A percentile compares a stretch with the other conserved stretches of the same genome.
Conservation (phyloP, 1,140 invertebrate species). For the Diorhabda elongata region DNA sequence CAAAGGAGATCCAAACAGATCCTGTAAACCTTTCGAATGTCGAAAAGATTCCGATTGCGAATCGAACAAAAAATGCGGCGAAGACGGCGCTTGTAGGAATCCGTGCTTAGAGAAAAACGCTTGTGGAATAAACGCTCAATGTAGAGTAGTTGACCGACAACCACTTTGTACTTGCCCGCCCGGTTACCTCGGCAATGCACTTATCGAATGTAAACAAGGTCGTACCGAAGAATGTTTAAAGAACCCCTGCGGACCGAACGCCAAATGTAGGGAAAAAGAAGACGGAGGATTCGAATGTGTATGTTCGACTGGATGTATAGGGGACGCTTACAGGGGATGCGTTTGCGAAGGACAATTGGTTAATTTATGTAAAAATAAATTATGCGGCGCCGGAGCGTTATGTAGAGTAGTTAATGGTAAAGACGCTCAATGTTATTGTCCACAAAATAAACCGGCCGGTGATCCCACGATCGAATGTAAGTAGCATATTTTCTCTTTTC, state of each 20-base stretch:
- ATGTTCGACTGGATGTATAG: constrained; percentile 73
- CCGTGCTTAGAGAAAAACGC: constrained; percentile 71
- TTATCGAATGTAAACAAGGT: constrained; percentile 66
- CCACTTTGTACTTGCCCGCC: constrained; percentile 81
- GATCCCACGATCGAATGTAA: constrained; percentile 83
- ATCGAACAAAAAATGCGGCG: constrained; percentile 68
- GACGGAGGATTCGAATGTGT: constrained; percentile 69
- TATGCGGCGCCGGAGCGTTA: constrained; percentile 77
- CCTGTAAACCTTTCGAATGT: constrained; percentile 74
- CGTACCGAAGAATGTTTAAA: constrained; percentile 65
- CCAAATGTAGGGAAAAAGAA: constrained; percentile 68
- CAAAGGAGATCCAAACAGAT: constrained; percentile 69
- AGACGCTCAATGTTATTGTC: constrained; percentile 78
- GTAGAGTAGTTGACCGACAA: constrained; percentile 68
- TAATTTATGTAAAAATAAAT: constrained; percentile 64
- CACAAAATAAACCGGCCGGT: constrained; percentile 71
- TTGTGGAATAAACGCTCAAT: constrained; percentile 83
- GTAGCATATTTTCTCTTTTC: constrained; percentile 30
- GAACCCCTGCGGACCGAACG: constrained; percentile 81
- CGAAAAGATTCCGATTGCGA: constrained; percentile 73
- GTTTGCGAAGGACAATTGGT: constrained; percentile 61
- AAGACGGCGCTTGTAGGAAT: constrained; percentile 73
- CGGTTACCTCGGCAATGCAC: constrained; percentile 78
- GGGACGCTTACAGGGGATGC: constrained; percentile 76
- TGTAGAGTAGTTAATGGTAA: constrained; percentile 66